Conservation (phyloP, 1,140 invertebrate species). For the Leguminivora glycinivorella region DNA sequence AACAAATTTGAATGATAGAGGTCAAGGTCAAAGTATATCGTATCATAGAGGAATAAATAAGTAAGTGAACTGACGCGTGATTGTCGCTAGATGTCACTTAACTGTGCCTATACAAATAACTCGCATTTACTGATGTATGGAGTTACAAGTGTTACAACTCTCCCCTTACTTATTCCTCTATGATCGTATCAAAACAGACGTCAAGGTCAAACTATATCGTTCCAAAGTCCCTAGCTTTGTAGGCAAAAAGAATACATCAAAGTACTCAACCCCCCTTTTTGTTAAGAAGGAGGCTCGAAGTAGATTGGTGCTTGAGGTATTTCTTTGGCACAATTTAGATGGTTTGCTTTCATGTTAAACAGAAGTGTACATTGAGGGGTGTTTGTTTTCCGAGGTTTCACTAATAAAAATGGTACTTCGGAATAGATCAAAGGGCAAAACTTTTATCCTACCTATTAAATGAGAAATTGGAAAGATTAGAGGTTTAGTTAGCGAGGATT, state of each 20-base stretch:
- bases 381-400: not conserved
- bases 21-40: too few species aligned
- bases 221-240: not conserved
- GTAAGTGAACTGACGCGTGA: too few species aligned
- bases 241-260: not conserved
- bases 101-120: too few species aligned
- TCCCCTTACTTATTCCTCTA: too few species aligned
- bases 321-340: not conserved
- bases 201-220: not conserved
- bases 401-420: not conserved
- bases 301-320: slow-evolving; percentile 12
- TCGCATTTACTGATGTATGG: too few species aligned
- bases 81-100: too few species aligned
- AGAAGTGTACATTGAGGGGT: not conserved
- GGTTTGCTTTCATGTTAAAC: not conserved
- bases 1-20: too few species aligned
- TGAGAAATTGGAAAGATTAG: not conserved
- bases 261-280: not conserved
- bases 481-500: too few species aligned
- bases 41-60: too few species aligned
- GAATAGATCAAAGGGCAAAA: not conserved
- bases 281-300: not conserved
- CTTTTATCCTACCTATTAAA: not conserved
- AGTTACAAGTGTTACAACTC: too few species aligned
- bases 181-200: too few species aligned